Conservation (phyloP, 1,140 invertebrate species). For the honey bee (Apis mellifera) region DNA sequence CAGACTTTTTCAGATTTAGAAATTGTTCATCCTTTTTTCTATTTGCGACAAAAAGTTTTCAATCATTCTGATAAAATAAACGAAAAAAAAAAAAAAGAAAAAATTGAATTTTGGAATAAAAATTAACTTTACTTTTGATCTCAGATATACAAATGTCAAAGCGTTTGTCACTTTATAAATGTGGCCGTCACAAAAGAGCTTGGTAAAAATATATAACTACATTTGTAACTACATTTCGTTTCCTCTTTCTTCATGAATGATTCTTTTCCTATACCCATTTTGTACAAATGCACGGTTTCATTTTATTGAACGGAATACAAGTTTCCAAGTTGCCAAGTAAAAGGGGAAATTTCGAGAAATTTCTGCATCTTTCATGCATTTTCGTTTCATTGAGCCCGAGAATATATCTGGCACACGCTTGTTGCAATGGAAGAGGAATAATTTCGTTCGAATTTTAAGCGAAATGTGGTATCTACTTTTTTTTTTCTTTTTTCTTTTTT, state of each 20-base stretch:
- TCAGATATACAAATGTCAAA: background rate
- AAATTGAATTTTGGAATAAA: too few species aligned
- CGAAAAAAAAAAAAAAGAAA: too few species aligned
- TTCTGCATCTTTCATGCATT: background rate
- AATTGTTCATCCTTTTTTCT: too few species aligned
- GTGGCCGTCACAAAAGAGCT: background rate
- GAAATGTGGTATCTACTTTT: too few species aligned
- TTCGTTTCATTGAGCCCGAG: background rate
- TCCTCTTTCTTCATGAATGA: background rate
- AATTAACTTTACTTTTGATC: too few species aligned
- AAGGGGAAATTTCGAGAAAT: background rate
- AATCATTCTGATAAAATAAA: too few species aligned
- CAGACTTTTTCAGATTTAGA: too few species aligned
- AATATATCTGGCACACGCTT: background rate
- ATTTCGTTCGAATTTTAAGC: background rate
- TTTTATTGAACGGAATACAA: background rate
- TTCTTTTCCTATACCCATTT: background rate
- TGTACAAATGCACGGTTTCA: background rate
- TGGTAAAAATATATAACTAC: slow-evolving; percentile 25
- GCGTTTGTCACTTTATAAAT: slow-evolving; percentile 10
- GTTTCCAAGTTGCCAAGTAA: background rate
- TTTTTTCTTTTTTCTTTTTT: too few species aligned
- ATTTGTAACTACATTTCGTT: background rate
- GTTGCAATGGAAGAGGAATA: background rate
- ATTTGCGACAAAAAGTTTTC: too few species aligned